Evolutionary conservation across 2,888 invertebrate species (phyloP).

Genomic region (Acronicta psi): DNA sequence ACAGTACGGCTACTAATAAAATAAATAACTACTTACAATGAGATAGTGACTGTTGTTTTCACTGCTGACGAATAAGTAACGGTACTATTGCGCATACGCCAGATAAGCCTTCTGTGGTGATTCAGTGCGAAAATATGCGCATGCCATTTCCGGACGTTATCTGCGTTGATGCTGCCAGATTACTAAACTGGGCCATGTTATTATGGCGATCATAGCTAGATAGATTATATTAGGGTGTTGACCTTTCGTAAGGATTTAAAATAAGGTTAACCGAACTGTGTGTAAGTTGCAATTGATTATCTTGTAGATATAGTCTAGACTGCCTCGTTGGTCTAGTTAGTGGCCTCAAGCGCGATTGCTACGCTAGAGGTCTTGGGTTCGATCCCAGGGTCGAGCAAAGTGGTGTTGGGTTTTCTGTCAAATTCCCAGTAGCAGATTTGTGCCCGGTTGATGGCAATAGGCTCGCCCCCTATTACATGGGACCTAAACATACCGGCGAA

Average conservation of each 20-base stretch:
- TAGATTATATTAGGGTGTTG: constrained; percentile 8
- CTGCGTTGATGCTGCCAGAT: constrained; percentile 27
- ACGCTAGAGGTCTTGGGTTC: no score
- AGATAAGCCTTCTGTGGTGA: constrained; percentile 45
- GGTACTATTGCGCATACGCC: constrained; percentile 15
- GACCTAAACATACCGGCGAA: no score
- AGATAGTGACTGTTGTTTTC: constrained; percentile 16
- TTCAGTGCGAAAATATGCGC: constrained; percentile 52
- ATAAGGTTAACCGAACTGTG: constrained; percentile 1
- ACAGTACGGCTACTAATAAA: constrained; percentile 38
- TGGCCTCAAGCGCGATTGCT: no score
- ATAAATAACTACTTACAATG: constrained; percentile 33
- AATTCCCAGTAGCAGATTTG: no score
- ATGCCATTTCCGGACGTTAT: constrained; percentile 54
- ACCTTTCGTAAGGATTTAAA: constrained; percentile 11
- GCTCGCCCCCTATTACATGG: no score
- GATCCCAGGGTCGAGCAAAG: no score
- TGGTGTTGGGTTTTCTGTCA: no score
- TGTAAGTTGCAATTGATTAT: constrained; percentile 11
- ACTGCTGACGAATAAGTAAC: constrained; percentile 10
- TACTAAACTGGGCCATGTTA: constrained; percentile 37
- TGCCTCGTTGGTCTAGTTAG: no score
- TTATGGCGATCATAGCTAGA: constrained; percentile 28
- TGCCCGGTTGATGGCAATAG: no score
- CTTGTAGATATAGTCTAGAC: constrained; percentile 1